Conservation (phyloP, 2,113 vertebrate genomes). For the Polyodon spathula region DNA sequence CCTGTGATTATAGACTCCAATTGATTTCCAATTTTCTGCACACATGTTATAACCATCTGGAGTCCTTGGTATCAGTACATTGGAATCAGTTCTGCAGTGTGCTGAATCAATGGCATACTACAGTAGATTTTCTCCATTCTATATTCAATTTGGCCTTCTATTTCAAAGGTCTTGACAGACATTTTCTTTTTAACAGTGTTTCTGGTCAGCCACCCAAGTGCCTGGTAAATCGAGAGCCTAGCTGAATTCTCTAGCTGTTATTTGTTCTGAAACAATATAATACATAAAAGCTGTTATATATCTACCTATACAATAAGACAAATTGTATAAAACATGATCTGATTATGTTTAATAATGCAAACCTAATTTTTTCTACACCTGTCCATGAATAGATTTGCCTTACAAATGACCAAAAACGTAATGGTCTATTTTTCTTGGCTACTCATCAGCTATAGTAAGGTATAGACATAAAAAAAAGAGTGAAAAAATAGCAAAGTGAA, state of each 20-base stretch:
- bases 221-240: not conserved
- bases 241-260: not conserved
- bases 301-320: no score
- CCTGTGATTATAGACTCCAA: conserved; percentile 65
- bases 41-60: conserved; percentile 46
- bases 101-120: conserved; percentile 57
- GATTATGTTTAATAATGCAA: no score
- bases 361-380: no score
- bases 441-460: no score
- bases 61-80: conserved; percentile 45
- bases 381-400: no score
- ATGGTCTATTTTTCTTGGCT: no score
- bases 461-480: no score
- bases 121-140: conserved; percentile 47
- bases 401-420: no score
- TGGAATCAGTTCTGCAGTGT: conserved; percentile 53
- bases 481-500: no score
- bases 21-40: conserved; percentile 72
- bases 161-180: conserved; percentile 64
- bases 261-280: no score
- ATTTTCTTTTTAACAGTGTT: conserved; percentile 32
- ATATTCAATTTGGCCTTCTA: conserved; percentile 67
- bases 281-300: no score
- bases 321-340: no score
- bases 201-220: conserved; percentile 22